Evolutionary conservation across 2,888 invertebrate species (phyloP), one percentile per base, ranked within the genome.

Genomic region (Chelonus formosanus): DNA sequence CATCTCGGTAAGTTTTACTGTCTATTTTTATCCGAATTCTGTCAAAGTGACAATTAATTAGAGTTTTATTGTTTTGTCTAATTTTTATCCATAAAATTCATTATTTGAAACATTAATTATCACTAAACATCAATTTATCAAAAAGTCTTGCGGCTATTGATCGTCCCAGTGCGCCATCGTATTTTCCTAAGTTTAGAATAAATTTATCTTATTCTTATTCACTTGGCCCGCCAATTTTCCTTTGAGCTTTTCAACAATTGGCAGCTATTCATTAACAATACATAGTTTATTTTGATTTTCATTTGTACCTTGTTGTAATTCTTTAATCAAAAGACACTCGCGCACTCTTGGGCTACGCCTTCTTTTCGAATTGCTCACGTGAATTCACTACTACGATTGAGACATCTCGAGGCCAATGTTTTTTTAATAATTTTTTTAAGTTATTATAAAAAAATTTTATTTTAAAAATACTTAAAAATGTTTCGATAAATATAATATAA

Each of bases 351-450:
- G 80, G 78, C 80, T 81, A 82, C 81, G 81, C 81, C 81, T 82
- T 79, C 75, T 76, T 79, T 80, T 78, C 72, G 71, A 70, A 71
- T 71, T 71, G 74, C 80, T 81, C 81, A 81, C 81, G 81, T 81
- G 81, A 81, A 78, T 76, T 70, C 69, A 64, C 68, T 66, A 67
- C 69, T 64, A 55, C 53, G 40, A 20, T 20, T 20, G 20, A 20
- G 20, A 20, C 20, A 20, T 20, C 31, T 47, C 34, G 6, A 50
- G 59, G 36, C 32, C 60, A 40, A n/a, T 36, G 59, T 34, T 59
- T 8, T 20, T 20, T 20, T 20, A 20, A 20, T 20, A 20, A 20
- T 20, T 20, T 20, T 20, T 20, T 1, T 1, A 20, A 20, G 20
- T 20, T 20, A 20, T 20, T 20, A 20, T 20, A 20, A 20, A 1